Percentiles rank a stretch among this genome's conserved stretches.
Conservation (phyloP, 1,140 invertebrate species). For the Bombus vancouverensis region DNA sequence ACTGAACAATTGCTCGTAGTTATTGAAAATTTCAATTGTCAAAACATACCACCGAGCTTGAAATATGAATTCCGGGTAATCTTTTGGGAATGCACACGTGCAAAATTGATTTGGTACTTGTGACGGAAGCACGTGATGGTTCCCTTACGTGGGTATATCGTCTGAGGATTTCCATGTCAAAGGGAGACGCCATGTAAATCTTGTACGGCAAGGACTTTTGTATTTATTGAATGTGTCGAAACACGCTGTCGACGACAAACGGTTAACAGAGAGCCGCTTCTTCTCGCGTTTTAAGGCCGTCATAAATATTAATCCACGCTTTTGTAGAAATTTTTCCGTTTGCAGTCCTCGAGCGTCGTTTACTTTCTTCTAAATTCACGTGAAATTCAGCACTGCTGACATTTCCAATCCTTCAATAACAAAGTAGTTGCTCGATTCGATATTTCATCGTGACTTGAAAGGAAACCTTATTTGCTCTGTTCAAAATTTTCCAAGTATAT, state of each 20-base stretch:
- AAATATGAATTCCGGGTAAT: not conserved
- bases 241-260: not conserved
- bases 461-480: not conserved
- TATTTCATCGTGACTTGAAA: not conserved
- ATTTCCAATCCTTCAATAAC: not conserved
- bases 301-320: constrained; percentile 26
- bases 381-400: not conserved
- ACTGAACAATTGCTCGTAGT: too few relatives aligned
- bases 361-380: not conserved
- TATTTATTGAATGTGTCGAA: not conserved
- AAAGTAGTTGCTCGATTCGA: not conserved
- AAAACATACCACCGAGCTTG: too few relatives aligned
- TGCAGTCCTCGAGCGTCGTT: not conserved
- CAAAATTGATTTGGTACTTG: constrained; percentile 17
- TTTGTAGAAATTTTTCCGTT: not conserved
- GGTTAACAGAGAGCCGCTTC: not conserved
- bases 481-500: too few relatives aligned
- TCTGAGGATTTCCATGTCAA: constrained; percentile 47
- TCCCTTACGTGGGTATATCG: not conserved
- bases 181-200: constrained; percentile 26
- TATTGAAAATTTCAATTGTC: too few relatives aligned
- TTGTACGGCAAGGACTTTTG: constrained; percentile 30
- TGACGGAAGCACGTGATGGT: not conserved
- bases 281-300: not conserved
- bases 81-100: not conserved